A percentile compares a stretch with the other conserved stretches of the same genome.
Evolutionary conservation across 2,113 vertebrate species (phyloP).

Genomic region (Oreochromis tanganicae): DNA sequence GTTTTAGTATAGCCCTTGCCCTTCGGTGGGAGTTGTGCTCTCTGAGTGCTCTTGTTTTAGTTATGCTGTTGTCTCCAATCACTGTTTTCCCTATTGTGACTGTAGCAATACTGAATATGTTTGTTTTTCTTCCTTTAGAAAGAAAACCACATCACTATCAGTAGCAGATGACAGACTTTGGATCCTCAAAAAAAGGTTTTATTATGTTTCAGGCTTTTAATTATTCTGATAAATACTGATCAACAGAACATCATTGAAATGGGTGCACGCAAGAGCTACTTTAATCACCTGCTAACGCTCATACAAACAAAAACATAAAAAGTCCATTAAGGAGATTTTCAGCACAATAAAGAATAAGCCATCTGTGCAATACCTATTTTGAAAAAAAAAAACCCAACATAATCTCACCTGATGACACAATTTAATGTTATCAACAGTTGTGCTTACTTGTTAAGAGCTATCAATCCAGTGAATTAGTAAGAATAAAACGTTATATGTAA

Average conservation of each 20-base stretch:
- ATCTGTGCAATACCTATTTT: neutral
- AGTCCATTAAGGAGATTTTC: neutral
- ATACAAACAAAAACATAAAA: constrained; percentile 12
- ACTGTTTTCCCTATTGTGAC: neutral
- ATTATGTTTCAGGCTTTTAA: constrained; percentile 14
- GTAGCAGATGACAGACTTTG: constrained; percentile 12
- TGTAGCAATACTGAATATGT: neutral
- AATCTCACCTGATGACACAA: neutral
- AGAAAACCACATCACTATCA: neutral
- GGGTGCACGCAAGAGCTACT: neutral
- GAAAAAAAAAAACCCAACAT: neutral
- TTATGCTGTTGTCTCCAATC: neutral
- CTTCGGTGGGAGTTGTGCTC: neutral
- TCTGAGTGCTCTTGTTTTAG: neutral
- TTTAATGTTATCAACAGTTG: neutral
- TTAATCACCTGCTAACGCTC: neutral
- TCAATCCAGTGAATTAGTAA: neutral
- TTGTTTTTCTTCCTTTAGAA: neutral
- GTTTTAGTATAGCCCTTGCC: neutral
- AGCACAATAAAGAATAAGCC: neutral
- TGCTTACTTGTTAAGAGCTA: neutral
- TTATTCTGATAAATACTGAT: neutral
- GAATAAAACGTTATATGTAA: neutral
- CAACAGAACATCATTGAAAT: constrained; percentile 1
- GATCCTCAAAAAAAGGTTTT: neutral